phyloP scores from a whole-genome alignment of 2,888 invertebrate genomes.

The Cetonia aurata region DNA sequence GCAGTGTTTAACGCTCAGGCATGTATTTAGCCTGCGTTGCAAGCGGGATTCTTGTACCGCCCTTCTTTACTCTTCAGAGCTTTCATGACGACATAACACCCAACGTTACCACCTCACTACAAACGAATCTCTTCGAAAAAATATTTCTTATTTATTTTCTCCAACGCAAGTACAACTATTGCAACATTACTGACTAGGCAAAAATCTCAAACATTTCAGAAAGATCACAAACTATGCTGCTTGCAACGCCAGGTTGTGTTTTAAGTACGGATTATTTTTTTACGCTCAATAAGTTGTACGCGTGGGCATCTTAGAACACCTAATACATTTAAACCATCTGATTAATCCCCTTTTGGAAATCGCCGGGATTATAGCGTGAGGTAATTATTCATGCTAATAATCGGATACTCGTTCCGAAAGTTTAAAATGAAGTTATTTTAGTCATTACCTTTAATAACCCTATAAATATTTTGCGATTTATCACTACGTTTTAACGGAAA shows the following conservation, averaged over 20 bases:
- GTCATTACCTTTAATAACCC: conserved; percentile 32
- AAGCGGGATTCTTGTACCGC: conserved; percentile 34
- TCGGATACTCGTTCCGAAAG: neutral
- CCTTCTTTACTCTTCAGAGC: conserved; percentile 10
- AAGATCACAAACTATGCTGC: too few relatives aligned
- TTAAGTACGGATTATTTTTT: too few relatives aligned
- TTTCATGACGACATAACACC: conserved; percentile 24
- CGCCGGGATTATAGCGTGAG: neutral
- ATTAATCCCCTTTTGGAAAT: neutral
- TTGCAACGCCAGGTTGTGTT: too few relatives aligned
- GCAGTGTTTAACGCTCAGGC: conserved; percentile 51
- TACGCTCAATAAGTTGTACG: too few relatives aligned
- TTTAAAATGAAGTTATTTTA: conserved; percentile 28
- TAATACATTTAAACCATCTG: too few relatives aligned
- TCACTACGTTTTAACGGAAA: conserved; percentile 19
- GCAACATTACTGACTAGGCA: too few relatives aligned
- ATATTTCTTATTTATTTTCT: neutral
- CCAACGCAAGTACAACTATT: conserved; percentile 3
- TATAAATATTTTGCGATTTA: conserved; percentile 23
- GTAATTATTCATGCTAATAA: conserved; percentile 7
- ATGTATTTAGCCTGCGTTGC: conserved; percentile 47
- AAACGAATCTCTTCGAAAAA: neutral
- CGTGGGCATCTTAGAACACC: too few relatives aligned
- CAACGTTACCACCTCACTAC: conserved; percentile 24
- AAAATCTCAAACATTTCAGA: too few relatives aligned